Evolutionary conservation across 2,113 vertebrate species (phyloP).

Genomic region (Psammodynastes pulverulentus): DNA sequence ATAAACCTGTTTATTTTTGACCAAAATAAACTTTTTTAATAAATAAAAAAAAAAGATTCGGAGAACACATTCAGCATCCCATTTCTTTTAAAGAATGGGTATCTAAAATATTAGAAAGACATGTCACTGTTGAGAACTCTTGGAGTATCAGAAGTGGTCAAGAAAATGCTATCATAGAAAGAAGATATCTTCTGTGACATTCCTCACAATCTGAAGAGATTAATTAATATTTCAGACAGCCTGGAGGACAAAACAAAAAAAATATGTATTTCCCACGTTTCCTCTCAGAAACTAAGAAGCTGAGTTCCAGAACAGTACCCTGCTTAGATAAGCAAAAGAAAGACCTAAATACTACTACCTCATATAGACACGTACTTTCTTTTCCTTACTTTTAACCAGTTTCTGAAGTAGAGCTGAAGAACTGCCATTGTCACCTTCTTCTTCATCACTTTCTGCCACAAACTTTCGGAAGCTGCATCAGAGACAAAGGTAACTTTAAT

Average conservation of each 20-base stretch:
- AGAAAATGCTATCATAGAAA: background rate
- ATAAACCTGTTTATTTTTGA: too few relatives aligned
- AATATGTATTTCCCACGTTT: background rate
- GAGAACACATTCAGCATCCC: background rate
- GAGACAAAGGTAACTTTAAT: background rate
- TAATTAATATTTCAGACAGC: too few relatives aligned
- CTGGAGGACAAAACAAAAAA: background rate
- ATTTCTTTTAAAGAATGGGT: background rate
- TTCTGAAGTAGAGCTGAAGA: constrained; percentile 69
- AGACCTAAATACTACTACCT: background rate
- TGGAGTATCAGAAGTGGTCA: background rate
- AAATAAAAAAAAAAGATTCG: too few relatives aligned
- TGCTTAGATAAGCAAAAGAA: background rate
- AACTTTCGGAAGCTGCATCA: constrained; percentile 77
- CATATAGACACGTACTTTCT: constrained; percentile 73
- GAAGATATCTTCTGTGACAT: background rate
- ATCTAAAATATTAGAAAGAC: background rate
- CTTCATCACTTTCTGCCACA: constrained; percentile 77
- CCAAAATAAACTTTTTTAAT: too few relatives aligned
- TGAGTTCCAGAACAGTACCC: background rate
- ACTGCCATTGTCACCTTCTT: constrained; percentile 38
- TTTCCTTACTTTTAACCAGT: constrained; percentile 74
- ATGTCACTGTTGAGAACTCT: background rate
- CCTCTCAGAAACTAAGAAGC: background rate
- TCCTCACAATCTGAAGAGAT: background rate